Evolutionary conservation across 2,113 vertebrate genomes (phyloP), one percentile per base, ranked within the genome.

Genomic region (Engystomops pustulosus): DNA sequence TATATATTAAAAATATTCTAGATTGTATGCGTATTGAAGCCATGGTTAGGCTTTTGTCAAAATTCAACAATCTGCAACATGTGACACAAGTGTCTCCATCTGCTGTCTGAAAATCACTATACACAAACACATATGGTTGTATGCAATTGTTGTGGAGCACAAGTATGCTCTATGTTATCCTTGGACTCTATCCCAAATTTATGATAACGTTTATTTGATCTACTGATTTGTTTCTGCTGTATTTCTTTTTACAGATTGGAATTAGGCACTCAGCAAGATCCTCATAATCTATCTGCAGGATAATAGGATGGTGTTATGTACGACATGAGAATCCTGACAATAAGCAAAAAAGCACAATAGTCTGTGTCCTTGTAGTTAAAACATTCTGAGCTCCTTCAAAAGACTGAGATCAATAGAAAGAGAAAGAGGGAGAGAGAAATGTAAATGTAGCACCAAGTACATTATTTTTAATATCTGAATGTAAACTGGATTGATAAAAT

Each of bases 221-320:
- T 2, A 6, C 72, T 36, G 27, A 0, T 17, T 84, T 86, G 75
- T 45, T 20, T 44, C 38, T 10, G 1, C 79, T 38, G 32, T 83
- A 83, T 84, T 81, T 4, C 58, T 60, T 79, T 27, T 78, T 70
- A 20, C 8, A 53, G 81, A 85, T 77, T 14, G 20, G 27, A 8
- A 27, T 81, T 83, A 77, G 44, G 3, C 83, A 25, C 85, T 69
- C 87, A 86, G 77, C 14, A 79, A 88, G 80, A 62, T 5, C n/a
- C n/a, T 67, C 55, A 47, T 84, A 78, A 84, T 84, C 62, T 79
- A 78, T 69, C 47, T 79, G 60, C 75, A 84, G 70, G 62, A 84
- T 79, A 84, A 84, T 70, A 67, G 58, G 72, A 32, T 68, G 44
- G 32, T 77, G 72, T 53, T 44, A 68, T 69, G 75, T 58, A 51